Conservation (phyloP, 2,888 invertebrate species). For the Tiliacea aurago region DNA sequence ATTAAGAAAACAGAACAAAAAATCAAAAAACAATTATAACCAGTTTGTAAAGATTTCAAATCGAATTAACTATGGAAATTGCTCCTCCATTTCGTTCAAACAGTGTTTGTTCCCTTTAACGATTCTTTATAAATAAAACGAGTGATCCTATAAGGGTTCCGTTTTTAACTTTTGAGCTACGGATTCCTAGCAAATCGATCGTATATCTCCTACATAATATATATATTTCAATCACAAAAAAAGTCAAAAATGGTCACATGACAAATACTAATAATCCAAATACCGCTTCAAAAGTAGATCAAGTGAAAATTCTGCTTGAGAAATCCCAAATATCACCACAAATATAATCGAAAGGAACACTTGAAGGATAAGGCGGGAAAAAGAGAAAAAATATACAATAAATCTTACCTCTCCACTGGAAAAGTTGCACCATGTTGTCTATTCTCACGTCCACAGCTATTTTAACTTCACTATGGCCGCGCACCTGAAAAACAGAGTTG, state of each 20-base stretch:
- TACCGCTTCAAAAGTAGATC: conserved; percentile 48
- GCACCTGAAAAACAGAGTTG: conserved; percentile 74
- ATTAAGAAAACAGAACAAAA: no score
- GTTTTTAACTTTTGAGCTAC: no score
- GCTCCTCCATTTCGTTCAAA: not conserved
- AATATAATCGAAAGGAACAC: conserved; percentile 56
- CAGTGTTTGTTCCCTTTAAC: no score
- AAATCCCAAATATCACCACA: conserved; percentile 58
- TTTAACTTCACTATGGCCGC: conserved; percentile 72
- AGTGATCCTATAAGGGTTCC: no score
- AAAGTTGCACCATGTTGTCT: conserved; percentile 68
- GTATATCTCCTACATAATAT: no score
- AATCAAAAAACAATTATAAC: not conserved
- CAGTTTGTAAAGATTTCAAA: not conserved
- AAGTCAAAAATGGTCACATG: no score
- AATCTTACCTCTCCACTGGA: conserved; percentile 77
- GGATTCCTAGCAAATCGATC: no score
- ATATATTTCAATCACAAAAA: no score
- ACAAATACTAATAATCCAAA: not conserved
- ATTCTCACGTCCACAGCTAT: conserved; percentile 75
- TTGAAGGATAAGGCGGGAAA: conserved; percentile 3
- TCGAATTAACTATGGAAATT: not conserved
- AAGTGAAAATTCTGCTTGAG: conserved; percentile 65
- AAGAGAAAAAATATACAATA: conserved; percentile 55
- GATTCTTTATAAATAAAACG: no score